A percentile compares a stretch with the other conserved stretches of the same genome.
These are phyloP conservation scores for Molorchus minor DNA, from an alignment of 2,888 invertebrate genomes.

Conservation along the genomic window DNA sequence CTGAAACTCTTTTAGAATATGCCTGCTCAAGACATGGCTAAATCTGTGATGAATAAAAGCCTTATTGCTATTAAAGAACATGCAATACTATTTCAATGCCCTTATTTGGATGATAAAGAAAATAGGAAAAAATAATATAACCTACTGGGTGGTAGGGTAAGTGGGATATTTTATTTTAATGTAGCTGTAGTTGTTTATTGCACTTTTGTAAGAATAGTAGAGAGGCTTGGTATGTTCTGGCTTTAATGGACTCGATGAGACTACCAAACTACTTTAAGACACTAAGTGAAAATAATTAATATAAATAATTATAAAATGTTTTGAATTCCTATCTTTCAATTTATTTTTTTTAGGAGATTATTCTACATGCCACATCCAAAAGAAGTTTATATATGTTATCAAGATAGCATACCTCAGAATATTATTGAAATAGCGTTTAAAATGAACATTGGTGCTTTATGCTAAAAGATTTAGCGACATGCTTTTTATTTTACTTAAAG, in stretches of 20 bases:
- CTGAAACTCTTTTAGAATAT: slow-evolving; percentile 60
- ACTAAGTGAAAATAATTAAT: too few relatives aligned
- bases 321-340: neutral
- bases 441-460: slow-evolving; percentile 40
- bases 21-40: slow-evolving; percentile 61
- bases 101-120: slow-evolving; percentile 60
- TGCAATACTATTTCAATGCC: slow-evolving; percentile 78
- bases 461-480: too few relatives aligned
- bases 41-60: slow-evolving; percentile 72
- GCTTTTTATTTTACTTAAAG: too few relatives aligned
- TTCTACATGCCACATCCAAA: slow-evolving; percentile 79
- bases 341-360: slow-evolving; percentile 64
- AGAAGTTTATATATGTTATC: slow-evolving; percentile 88
- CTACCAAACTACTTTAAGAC: too few relatives aligned
- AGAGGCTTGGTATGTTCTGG: too few relatives aligned
- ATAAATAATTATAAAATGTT: neutral
- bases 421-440: slow-evolving; percentile 88
- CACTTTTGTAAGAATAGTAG: too few relatives aligned
- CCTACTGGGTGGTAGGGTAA: slow-evolving; percentile 86
- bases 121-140: slow-evolving; percentile 64
- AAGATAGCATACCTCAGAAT: slow-evolving; percentile 87
- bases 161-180: slow-evolving; percentile 41
- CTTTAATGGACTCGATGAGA: too few relatives aligned
- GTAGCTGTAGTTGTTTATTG: neutral
- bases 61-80: slow-evolving; percentile 85